Evolutionary conservation across 2,113 vertebrate genomes (phyloP).

Genomic region (Typhlomys cinereus): DNA sequence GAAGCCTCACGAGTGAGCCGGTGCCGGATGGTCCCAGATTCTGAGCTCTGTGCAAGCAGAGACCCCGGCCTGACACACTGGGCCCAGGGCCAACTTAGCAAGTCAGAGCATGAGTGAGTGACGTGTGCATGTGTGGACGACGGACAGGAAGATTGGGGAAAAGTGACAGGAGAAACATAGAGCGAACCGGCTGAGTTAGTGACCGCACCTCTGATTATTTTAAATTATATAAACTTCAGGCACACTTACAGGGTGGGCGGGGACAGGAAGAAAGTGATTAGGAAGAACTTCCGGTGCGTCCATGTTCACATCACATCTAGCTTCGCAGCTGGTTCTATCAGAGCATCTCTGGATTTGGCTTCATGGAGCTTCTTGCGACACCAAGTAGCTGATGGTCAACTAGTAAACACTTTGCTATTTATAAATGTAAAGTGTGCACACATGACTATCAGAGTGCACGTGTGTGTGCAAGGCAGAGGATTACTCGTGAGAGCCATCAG

Average conservation of each 20-base stretch:
- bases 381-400: too few relatives aligned
- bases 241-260: neutral
- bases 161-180: neutral
- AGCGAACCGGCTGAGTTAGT: neutral
- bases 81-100: too few relatives aligned
- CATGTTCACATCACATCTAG: neutral
- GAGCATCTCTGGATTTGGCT: neutral
- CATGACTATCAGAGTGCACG: too few relatives aligned
- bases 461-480: too few relatives aligned
- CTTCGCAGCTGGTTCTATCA: neutral
- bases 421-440: too few relatives aligned
- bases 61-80: neutral
- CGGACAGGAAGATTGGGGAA: neutral
- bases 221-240: neutral
- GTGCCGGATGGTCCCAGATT: slow-evolving; percentile 3
- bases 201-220: neutral
- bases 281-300: neutral
- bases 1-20: neutral
- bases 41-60: neutral
- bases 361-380: neutral
- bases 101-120: neutral
- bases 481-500: too few relatives aligned
- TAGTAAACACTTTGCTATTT: too few relatives aligned
- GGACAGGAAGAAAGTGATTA: neutral
- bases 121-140: neutral